Evolutionary conservation across 2,797 vertebrate genomes (phyloP), one percentile per base, ranked within the genome.

Genomic region (Enteromius argenteus): DNA sequence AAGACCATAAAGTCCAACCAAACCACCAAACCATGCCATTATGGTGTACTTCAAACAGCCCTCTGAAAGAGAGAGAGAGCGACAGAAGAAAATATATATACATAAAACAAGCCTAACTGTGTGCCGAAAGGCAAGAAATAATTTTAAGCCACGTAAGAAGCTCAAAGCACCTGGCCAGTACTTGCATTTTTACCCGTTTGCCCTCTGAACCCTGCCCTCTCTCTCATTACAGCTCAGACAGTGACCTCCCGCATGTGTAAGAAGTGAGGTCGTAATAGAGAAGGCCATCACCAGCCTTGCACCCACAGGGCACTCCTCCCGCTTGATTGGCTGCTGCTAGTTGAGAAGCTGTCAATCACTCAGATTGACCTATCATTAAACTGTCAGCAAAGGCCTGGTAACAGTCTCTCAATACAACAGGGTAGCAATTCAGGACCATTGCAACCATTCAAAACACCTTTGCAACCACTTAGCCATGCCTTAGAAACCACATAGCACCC

Each of bases 21-120:
- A 66, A 83, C 58, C 71, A 37, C 81, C n/a, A 74, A 49, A 82
- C 56, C 80, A 74, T 23, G 49, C 27, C 14, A 51, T 81, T 73
- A 73, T 13, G 37, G 42, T 53, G 14, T 10, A 51, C 30, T 83
- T 83, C 71, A 75, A 83, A 81, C 8, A 83, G 13, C 11, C 44
- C 80, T 53, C 44, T 3, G 44, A 49, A 3, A 49, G 32, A 82
- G 58, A 64, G 53, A 81, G 51, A 72, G 46, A 56, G n/a, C 2
- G 35, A 68, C 0, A 49, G 56, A 32, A 21, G 10, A 64, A 44
- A 30, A 76, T 64, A 32, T 32, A 64, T 64, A 77, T 0, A 76
- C 1, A n/a, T 53, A 35, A 13, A 58, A 58, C 13, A 21, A 37
- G 4, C 30, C 7, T 32, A 53, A 49, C 4, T 74, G 72, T n/a